Conservation (phyloP, 1,140 invertebrate genomes). For the Drosophila takahashii region DNA sequence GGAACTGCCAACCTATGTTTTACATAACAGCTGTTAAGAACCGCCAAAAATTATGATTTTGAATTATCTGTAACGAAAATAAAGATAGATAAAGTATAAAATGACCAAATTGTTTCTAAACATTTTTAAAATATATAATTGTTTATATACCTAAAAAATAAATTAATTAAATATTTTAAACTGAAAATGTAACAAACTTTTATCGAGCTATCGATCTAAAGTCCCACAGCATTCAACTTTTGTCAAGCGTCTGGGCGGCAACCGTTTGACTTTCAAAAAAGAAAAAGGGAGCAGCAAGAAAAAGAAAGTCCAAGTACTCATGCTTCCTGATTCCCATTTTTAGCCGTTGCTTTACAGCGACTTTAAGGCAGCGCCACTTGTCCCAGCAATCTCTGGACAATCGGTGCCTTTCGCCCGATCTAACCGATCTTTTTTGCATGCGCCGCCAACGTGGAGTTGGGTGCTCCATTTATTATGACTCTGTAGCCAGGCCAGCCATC, state of each 20-base stretch:
- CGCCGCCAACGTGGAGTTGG: conserved; percentile 33
- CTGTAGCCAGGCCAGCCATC: conserved; percentile 29
- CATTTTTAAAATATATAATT: no score
- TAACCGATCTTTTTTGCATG: conserved; percentile 58
- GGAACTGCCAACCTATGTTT: not conserved
- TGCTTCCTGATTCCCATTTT: conserved; percentile 46
- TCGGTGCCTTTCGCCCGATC: conserved; percentile 57
- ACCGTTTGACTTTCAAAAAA: conserved; percentile 35
- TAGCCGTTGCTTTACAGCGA: conserved; percentile 25
- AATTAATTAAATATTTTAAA: no score
- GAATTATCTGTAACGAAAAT: no score
- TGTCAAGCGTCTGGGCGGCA: conserved; percentile 1
- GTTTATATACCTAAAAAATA: no score
- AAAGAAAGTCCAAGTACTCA: conserved; percentile 13
- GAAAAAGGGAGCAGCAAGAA: conserved; percentile 7
- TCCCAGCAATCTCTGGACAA: conserved; percentile 35
- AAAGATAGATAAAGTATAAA: no score
- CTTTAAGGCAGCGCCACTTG: conserved; percentile 65
- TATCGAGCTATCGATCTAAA: not conserved
- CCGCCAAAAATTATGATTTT: not conserved
- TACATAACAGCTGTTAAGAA: not conserved
- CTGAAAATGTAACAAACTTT: no score
- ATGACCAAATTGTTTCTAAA: no score
- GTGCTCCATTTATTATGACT: conserved; percentile 79
- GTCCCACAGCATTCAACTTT: conserved; percentile 22